Evolutionary conservation across 2,113 vertebrate species (phyloP), one percentile per base, ranked within the genome.

Genomic region (Melanerpes aurifrons): DNA sequence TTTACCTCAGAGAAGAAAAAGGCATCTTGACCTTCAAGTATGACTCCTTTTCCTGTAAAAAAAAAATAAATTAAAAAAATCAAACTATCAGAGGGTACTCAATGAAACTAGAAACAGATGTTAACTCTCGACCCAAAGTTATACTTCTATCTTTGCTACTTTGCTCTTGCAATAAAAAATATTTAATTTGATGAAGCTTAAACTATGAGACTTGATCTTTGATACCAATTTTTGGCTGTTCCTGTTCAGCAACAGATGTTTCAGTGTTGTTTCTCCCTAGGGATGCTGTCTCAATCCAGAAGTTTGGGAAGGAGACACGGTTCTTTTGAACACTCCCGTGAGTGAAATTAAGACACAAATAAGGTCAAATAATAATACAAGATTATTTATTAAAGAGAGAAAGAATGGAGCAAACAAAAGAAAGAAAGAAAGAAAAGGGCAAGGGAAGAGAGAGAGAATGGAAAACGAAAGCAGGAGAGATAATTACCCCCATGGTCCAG

Each of bases 11-110:
- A 76, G 15, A 6, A 58, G 53, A 66, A 63, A 68, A 69, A 40
- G 7, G 28, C 10, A 58, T 0, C 0, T 8, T 76, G 32, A 76
- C 50, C 18, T 69, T 67, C 31, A 59, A 40, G 10, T 21, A 20
- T 3, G 5, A 45, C 25, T 56, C 19, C 10, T 82, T 22, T 61
- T 67, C 19, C 18, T 4, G 4, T 22, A 12, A 54, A 29, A 15
- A 15, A 29, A 15, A 10, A 24, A 48, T 11, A 48, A 48, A 48
- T 35, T 35, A 19, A 37, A 37, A 37, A 37, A 37, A 19, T 0
- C 25, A 28, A 72, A 72, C 22, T 72, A 88, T 43, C 0, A 20
- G 24, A 1, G 12, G 5, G 10, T 16, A 63, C 9, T 35, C 20
- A n/a, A 31, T n/a, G 56, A 56, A 79, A 28, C 19, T 18, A 35